These are phyloP conservation scores for Neolamprologus sp. DNA, from an alignment of 2,113 vertebrate species.

Conservation along the genomic window DNA sequence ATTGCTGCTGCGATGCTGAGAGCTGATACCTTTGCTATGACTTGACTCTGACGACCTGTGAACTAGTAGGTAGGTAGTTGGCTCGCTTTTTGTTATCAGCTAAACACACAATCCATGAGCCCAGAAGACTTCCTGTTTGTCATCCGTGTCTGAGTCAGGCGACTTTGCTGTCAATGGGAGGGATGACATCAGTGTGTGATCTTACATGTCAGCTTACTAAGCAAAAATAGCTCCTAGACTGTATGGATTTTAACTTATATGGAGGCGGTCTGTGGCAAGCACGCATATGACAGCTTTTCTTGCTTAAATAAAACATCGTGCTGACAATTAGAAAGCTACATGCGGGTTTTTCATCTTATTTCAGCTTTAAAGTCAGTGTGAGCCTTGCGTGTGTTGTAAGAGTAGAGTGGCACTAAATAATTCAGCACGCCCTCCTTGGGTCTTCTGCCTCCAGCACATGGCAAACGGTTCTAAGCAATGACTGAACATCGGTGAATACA, in stretches of 20 bases:
- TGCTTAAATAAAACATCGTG: background rate
- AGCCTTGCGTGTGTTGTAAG: constrained; percentile 19
- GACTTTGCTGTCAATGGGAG: background rate
- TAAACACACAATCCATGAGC: background rate
- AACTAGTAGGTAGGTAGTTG: background rate
- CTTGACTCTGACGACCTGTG: background rate
- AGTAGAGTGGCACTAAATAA: constrained; percentile 60
- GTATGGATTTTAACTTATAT: background rate
- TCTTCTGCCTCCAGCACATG: constrained; percentile 17
- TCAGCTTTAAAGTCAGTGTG: background rate
- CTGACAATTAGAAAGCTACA: background rate
- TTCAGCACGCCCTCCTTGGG: constrained; percentile 20
- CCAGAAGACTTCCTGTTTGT: constrained; percentile 44
- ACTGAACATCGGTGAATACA: background rate
- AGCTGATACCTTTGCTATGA: background rate
- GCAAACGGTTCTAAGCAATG: background rate
- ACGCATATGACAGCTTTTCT: background rate
- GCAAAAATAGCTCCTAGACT: background rate
- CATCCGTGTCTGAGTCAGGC: constrained; percentile 27
- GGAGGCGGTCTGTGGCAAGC: background rate
- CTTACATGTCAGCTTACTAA: background rate
- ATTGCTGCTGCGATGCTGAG: background rate
- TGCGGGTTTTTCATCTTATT: background rate
- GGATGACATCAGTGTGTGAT: constrained; percentile 40
- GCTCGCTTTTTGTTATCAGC: background rate